phyloP scores from a whole-genome alignment of 2,797 vertebrate species.

The Bradypodion pumilum region DNA sequence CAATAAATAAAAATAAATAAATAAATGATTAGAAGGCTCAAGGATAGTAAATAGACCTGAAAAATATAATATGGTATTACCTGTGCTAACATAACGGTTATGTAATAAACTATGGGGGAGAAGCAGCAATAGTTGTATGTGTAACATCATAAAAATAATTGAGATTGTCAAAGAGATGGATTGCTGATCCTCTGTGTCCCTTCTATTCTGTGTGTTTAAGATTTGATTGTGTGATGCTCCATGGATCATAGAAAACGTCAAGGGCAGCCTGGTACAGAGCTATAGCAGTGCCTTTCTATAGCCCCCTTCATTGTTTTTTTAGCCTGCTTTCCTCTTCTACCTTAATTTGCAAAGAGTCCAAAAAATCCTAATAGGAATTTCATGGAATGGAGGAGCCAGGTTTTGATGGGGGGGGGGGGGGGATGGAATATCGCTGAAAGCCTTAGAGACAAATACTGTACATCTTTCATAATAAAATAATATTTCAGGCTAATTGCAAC shows the following conservation, averaged over 20 bases:
- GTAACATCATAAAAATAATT: neutral
- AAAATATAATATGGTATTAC: neutral
- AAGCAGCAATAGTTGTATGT: neutral
- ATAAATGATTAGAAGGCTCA: neutral
- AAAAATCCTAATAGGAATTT: neutral
- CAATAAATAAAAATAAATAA: too few species aligned
- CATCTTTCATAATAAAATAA: neutral
- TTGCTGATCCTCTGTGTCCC: neutral
- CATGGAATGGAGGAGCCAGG: neutral
- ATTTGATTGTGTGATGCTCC: neutral
- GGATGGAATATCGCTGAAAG: neutral
- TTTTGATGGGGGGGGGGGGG: neutral
- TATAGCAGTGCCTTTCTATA: neutral
- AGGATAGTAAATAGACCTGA: neutral
- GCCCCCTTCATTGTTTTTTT: neutral
- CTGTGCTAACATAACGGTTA: neutral
- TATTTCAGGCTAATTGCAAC: slow-evolving; percentile 12
- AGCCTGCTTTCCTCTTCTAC: neutral
- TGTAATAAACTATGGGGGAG: too few species aligned
- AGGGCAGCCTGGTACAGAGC: neutral
- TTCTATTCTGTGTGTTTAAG: neutral
- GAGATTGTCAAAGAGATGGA: neutral
- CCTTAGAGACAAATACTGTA: neutral
- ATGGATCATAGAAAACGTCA: neutral
- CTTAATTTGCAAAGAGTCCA: neutral